Conservation (phyloP, 2,888 invertebrate species). For the Ophion ventricosus region DNA sequence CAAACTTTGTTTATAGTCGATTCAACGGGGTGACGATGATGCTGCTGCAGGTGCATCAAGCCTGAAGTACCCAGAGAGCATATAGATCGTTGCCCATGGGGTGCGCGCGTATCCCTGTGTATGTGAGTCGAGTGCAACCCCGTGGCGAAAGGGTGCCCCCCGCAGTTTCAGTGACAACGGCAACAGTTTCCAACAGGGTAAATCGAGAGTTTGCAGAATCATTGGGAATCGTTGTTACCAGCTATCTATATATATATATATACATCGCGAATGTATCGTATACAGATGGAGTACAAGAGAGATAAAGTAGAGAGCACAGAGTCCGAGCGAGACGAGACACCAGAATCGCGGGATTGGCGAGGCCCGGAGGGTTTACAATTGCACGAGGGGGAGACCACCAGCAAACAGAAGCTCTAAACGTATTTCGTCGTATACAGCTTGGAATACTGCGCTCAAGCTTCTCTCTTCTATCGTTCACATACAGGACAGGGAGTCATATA, state of each 20-base stretch:
- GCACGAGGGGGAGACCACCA: conserved; percentile 45
- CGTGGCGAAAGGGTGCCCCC: conserved; percentile 34
- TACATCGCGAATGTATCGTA: background rate
- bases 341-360: conserved; percentile 34
- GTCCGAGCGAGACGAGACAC: conserved; percentile 40
- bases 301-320: background rate
- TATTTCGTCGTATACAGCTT: conserved; percentile 60
- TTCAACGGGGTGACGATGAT: conserved; percentile 41
- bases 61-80: conserved; percentile 12
- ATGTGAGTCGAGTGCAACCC: conserved; percentile 3
- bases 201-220: conserved; percentile 60
- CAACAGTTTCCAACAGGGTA: conserved; percentile 55
- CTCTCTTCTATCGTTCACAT: conserved; percentile 38
- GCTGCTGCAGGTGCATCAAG: conserved; percentile 34
- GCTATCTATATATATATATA: no score
- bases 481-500: conserved; percentile 24
- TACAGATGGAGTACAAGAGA: background rate
- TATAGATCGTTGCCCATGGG: conserved; percentile 14
- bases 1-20: conserved; percentile 64
- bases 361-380: conserved; percentile 63
- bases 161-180: conserved; percentile 51
- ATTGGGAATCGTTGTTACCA: conserved; percentile 16
- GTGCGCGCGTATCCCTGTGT: background rate
- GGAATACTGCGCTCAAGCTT: conserved; percentile 52
- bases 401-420: conserved; percentile 66